Conservation (phyloP, 1,140 invertebrate genomes). For the Microplitis demolitor region DNA sequence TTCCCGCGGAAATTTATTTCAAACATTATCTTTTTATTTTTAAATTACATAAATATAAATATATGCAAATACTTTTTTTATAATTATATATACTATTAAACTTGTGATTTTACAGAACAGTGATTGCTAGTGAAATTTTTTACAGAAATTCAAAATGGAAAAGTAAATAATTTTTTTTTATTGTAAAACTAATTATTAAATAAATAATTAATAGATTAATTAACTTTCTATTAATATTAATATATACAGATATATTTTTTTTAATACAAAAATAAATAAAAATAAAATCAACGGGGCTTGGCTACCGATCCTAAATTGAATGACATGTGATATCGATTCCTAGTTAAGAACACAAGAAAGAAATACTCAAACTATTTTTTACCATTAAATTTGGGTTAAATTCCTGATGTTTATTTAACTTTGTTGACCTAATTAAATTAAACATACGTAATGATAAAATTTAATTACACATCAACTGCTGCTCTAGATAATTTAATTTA, state of each 20-base stretch:
- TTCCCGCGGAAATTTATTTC: neutral
- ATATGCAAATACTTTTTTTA: too few species aligned
- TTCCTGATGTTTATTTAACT: neutral
- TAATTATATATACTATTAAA: too few species aligned
- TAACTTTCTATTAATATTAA: too few species aligned
- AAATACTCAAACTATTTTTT: neutral
- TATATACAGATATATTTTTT: too few species aligned
- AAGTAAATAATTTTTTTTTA: neutral
- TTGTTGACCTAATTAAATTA: neutral
- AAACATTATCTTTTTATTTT: neutral
- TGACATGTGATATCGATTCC: constrained; percentile 22
- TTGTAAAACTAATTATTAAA: too few species aligned
- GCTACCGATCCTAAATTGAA: constrained; percentile 9
- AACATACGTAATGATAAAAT: neutral
- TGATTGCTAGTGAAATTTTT: neutral
- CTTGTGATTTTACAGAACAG: too few species aligned
- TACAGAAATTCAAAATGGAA: neutral
- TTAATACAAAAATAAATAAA: neutral
- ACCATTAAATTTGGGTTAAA: neutral
- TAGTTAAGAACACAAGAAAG: constrained; percentile 1
- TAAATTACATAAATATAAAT: neutral
- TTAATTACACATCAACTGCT: neutral
- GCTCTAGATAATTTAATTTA: neutral
- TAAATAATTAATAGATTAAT: too few species aligned
- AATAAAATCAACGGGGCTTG: neutral